Evolutionary conservation across 2,888 invertebrate species (phyloP), one percentile per base, ranked within the genome.

Genomic region (Pharmacophagus antenor): DNA sequence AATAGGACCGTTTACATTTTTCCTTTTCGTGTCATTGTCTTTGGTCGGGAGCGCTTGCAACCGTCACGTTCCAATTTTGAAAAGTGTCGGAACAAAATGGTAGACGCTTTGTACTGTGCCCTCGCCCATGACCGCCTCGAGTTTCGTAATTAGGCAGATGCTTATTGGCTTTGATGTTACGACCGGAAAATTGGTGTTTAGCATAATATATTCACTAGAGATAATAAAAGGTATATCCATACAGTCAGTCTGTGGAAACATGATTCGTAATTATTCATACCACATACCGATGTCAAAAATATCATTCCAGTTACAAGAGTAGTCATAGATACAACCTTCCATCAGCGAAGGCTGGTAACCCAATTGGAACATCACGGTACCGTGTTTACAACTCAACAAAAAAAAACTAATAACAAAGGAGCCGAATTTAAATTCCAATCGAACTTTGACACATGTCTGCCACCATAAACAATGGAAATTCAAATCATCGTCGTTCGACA

Each of bases 371-470:
- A 89, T 89, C 89, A 89, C 88, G 72, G 82, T 70, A 68, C 84
- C 84, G 77, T 90, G 90, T 90, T 90, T 90, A 90, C 90, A 90
- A 88, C 85, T 86, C 85, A 80, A 85, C 83, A 87, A 87, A 89
- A 88, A 82, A 83, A 76, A 77, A 74, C 76, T 69, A 79, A 84
- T 83, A 87, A 89, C 90, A 90, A 90, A 89, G 87, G 78, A 85
- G 88, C 90, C 90, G 90, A 90, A 88, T 89, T 88, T 85, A 85
- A 89, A 88, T 90, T 88, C 90, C 86, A 85, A 87, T 89, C 88
- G 90, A 90, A 89, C 89, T 89, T 88, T 89, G 90, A 90, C 90
- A 89, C 88, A 90, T 89, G 90, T 88, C 90, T 90, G 90, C 90
- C 90, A 89, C 90, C 88, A 90, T 88, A 90, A 89, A 90, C 90